These are phyloP conservation scores for Acanthurus lineatus DNA, from an alignment of 2,797 vertebrate species.

Conservation along the genomic window DNA sequence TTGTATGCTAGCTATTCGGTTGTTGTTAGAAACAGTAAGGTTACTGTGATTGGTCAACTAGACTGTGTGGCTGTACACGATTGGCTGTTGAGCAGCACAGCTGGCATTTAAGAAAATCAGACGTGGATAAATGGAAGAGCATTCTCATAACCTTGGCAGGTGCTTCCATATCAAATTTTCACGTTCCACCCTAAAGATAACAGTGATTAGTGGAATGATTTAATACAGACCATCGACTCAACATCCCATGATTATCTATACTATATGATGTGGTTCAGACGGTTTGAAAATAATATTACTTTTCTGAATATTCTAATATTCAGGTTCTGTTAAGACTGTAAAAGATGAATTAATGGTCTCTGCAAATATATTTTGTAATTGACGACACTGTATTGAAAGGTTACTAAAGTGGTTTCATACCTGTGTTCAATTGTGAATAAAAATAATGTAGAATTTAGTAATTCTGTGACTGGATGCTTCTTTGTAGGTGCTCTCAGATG, in stretches of 20 bases:
- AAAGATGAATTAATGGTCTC: background rate
- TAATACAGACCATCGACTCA: background rate
- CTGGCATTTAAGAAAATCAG: conserved; percentile 47
- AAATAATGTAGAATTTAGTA: background rate
- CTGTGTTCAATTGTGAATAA: background rate
- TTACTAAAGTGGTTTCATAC: background rate
- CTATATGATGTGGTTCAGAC: too few species aligned
- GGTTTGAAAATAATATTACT: background rate
- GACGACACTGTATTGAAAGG: background rate
- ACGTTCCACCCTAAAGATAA: background rate
- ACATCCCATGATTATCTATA: background rate
- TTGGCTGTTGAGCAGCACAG: conserved; percentile 73
- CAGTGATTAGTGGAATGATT: too few species aligned
- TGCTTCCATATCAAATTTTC: conserved; percentile 39
- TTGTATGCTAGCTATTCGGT: conserved; percentile 55
- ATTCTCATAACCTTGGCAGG: conserved; percentile 18
- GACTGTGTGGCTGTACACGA: conserved; percentile 86
- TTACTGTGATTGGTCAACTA: conserved; percentile 76
- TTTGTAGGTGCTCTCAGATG: conserved; percentile 94
- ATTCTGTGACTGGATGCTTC: conserved; percentile 16
- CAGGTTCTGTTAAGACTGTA: background rate
- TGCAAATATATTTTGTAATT: background rate
- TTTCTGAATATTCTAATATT: background rate
- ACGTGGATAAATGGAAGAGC: conserved; percentile 59
- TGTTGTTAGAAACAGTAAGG: conserved; percentile 71